phyloP scores from a whole-genome alignment of 1,140 invertebrate genomes.

The Matsumurasca onukii region DNA sequence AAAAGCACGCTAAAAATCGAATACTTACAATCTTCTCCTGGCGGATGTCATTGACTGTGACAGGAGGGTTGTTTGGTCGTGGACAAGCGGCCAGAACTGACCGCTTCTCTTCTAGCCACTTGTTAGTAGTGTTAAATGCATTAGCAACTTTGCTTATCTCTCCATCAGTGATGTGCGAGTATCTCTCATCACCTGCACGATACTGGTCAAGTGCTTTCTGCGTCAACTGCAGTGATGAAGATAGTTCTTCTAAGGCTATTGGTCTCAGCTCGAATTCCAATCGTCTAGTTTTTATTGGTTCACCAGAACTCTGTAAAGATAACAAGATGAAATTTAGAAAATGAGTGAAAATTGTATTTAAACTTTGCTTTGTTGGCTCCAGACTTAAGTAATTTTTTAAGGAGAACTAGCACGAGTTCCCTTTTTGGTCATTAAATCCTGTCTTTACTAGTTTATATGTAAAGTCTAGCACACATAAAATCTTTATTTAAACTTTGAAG shows the following conservation, averaged over 20 bases:
- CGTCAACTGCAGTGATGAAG: conserved; percentile 66
- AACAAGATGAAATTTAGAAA: conserved; percentile 16
- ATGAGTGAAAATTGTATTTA: neutral
- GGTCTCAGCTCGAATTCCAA: conserved; percentile 77
- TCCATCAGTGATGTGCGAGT: conserved; percentile 75
- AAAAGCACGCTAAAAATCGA: no score
- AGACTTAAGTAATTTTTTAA: no score
- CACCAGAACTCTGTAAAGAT: conserved; percentile 71
- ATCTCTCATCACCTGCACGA: conserved; percentile 73
- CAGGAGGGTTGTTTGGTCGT: conserved; percentile 64
- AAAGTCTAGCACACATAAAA: no score
- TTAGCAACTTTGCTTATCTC: conserved; percentile 59
- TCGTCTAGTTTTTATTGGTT: conserved; percentile 80
- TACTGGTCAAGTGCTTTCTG: conserved; percentile 70
- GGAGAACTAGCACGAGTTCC: no score
- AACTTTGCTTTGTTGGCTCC: no score
- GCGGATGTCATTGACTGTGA: conserved; percentile 74
- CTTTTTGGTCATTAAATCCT: no score
- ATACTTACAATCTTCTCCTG: conserved; percentile 64
- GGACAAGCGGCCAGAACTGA: conserved; percentile 57
- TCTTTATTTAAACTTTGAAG: no score
- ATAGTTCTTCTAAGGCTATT: conserved; percentile 73
- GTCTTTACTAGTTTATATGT: no score
- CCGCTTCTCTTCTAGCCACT: conserved; percentile 42
- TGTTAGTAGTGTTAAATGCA: conserved; percentile 52